Conservation (phyloP, 37 sponge, comb jelly and placozoan species). For the Hormiphora californensis region DNA sequence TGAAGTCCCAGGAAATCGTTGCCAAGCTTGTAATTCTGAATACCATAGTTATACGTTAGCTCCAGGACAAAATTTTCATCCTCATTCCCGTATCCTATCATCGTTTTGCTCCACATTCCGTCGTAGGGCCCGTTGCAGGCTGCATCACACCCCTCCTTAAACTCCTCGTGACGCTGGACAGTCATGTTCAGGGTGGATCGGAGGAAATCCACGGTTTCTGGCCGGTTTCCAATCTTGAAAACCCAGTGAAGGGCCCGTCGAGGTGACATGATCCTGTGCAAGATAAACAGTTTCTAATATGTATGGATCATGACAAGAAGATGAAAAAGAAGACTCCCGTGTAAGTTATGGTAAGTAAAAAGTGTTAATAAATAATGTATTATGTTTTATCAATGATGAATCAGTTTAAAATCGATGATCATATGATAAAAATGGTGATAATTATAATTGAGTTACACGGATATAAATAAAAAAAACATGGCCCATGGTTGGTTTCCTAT, state of each 20-base stretch:
- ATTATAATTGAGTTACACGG: no score
- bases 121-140: slow-evolving; percentile 68
- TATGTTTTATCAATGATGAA: no score
- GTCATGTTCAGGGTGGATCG: slow-evolving; percentile 65
- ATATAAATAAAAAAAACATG: no score
- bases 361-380: no score
- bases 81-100: slow-evolving; percentile 78
- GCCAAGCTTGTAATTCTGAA: slow-evolving; percentile 66
- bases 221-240: slow-evolving; percentile 69
- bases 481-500: no score
- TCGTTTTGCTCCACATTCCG: slow-evolving; percentile 78
- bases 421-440: no score
- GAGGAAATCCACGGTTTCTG: slow-evolving; percentile 61
- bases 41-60: slow-evolving; percentile 81
- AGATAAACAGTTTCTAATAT: no score
- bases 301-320: no score
- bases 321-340: no score
- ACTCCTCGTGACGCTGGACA: slow-evolving; percentile 75
- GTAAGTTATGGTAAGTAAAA: no score
- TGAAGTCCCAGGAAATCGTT: slow-evolving; percentile 65
- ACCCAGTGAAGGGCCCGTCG: slow-evolving; percentile 70
- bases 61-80: slow-evolving; percentile 76
- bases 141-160: slow-evolving; percentile 64
- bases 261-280: background rate
- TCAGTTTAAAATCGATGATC: no score